phyloP scores from a whole-genome alignment of 37 sponge, comb jelly and placozoan species.

The Agelas oroides region DNA sequence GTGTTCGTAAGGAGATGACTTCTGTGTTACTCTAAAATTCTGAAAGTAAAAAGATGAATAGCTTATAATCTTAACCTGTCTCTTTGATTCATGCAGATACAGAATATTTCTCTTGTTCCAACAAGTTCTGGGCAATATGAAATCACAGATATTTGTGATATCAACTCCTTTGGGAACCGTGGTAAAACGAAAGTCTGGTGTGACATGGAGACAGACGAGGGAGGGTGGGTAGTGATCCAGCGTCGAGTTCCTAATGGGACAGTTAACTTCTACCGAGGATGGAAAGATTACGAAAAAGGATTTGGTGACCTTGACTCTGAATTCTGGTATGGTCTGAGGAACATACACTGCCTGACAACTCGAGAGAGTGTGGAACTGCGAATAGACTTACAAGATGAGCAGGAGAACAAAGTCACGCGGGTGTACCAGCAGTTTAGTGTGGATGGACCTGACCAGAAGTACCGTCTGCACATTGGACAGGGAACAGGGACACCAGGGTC shows the following conservation, averaged over 20 bases:
- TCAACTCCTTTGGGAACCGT: too few species aligned
- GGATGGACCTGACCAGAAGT: conserved; percentile 29
- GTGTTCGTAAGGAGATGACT: too few species aligned
- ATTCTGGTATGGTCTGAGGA: conserved; percentile 49
- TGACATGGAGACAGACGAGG: conserved; percentile 44
- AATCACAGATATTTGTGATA: too few species aligned
- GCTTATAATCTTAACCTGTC: too few species aligned
- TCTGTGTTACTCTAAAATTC: too few species aligned
- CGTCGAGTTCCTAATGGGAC: conserved; percentile 27
- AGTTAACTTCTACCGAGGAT: conserved; percentile 22
- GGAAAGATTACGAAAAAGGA: conserved; percentile 33
- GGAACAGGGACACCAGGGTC: background rate
- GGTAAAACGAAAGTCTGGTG: background rate
- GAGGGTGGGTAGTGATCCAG: conserved; percentile 40
- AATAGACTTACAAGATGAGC: conserved; percentile 4
- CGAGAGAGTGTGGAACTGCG: conserved; percentile 5
- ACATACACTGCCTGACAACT: conserved; percentile 41
- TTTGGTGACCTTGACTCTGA: conserved; percentile 34
- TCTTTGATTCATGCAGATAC: too few species aligned
- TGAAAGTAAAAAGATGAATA: too few species aligned
- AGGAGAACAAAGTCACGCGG: background rate
- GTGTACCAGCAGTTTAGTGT: conserved; percentile 24
- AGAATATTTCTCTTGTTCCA: too few species aligned
- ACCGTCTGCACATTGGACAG: conserved; percentile 19
- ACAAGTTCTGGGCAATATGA: too few species aligned